These are phyloP conservation scores for Gambusia affinis DNA, from an alignment of 2,113 vertebrate genomes.

Conservation along the genomic window DNA sequence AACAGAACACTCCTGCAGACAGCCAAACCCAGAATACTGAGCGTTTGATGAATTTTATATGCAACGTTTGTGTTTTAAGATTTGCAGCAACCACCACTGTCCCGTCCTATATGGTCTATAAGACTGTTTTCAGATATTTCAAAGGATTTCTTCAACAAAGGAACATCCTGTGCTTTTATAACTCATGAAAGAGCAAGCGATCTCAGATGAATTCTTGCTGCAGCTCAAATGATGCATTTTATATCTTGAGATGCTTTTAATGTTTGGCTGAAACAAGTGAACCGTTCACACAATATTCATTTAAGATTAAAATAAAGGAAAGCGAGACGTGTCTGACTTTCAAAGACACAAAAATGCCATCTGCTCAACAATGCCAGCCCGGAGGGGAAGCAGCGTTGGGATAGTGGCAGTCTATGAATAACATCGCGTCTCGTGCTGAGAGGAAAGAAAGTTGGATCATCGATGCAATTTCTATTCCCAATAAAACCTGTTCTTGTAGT, in stretches of 20 bases:
- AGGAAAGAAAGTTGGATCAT: constrained; percentile 48
- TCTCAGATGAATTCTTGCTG: neutral
- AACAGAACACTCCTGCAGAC: neutral
- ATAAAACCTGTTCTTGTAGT: constrained; percentile 24
- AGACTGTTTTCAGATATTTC: constrained; percentile 1
- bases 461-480: constrained; percentile 46
- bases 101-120: neutral
- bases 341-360: constrained; percentile 38
- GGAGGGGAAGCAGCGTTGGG: constrained; percentile 28
- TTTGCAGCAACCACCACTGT: neutral
- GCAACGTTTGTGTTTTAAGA: no score
- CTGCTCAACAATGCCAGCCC: constrained; percentile 47
- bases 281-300: neutral
- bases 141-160: constrained; percentile 28
- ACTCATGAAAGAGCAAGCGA: neutral
- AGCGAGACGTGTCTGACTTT: constrained; percentile 25
- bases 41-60: neutral
- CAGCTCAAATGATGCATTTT: neutral
- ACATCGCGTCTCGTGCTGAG: constrained; percentile 19
- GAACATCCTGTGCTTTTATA: neutral
- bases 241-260: neutral
- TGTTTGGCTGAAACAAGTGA: neutral
- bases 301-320: neutral
- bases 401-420: constrained; percentile 52
- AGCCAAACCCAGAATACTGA: neutral